These are phyloP conservation scores for Clanis bilineata DNA, from an alignment of 2,888 invertebrate species.

Conservation along the genomic window DNA sequence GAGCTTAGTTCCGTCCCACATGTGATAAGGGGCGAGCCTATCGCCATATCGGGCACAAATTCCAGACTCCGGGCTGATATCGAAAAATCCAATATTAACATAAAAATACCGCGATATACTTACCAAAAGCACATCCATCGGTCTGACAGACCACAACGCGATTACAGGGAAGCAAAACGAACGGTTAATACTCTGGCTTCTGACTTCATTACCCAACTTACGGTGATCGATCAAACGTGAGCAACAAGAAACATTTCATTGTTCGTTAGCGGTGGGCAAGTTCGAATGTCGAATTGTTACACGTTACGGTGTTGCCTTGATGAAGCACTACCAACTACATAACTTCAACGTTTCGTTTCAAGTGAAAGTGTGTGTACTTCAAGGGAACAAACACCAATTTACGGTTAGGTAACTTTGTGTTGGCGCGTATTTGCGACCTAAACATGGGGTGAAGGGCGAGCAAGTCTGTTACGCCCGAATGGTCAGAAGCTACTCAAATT, in stretches of 20 bases:
- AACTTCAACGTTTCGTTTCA: conserved; percentile 34
- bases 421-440: neutral
- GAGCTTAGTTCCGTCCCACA: no score
- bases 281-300: conserved; percentile 41
- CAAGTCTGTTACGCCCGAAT: neutral
- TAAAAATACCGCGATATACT: neutral
- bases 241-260: conserved; percentile 45
- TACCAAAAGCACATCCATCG: neutral
- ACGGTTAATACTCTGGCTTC: conserved; percentile 39
- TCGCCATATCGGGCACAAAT: no score
- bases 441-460: neutral
- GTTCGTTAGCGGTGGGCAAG: conserved; percentile 37
- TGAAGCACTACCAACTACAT: conserved; percentile 51
- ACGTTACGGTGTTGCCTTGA: conserved; percentile 43
- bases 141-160: neutral
- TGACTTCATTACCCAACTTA: conserved; percentile 41
- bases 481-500: no score
- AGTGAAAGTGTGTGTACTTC: conserved; percentile 14
- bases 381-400: conserved; percentile 9
- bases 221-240: conserved; percentile 51
- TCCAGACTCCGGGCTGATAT: no score
- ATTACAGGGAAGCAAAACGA: conserved; percentile 9
- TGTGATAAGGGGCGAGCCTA: no score
- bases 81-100: no score
- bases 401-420: conserved; percentile 15